Percentiles rank a stretch among this genome's conserved stretches.
phyloP scores from a whole-genome alignment of 1,140 invertebrate species.

The Atta cephalotes region DNA sequence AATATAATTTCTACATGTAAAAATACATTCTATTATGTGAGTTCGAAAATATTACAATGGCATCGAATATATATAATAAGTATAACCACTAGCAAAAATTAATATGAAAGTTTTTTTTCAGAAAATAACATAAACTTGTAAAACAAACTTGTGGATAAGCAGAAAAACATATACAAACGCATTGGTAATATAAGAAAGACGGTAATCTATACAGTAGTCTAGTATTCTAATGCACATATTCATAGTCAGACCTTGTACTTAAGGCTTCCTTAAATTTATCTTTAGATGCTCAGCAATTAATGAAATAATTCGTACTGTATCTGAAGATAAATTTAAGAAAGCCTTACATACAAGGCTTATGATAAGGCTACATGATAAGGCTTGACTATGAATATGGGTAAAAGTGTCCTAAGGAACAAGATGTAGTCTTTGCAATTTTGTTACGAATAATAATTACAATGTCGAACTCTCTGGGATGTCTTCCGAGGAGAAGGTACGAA shows the following conservation, averaged over 20 bases:
- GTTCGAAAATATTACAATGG: background rate
- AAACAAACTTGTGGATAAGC: background rate
- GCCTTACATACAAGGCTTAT: too few species aligned
- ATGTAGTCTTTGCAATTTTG: background rate
- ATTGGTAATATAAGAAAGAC: background rate
- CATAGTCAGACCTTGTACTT: too few species aligned
- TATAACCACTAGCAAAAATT: background rate
- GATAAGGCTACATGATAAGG: too few species aligned
- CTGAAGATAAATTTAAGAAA: too few species aligned
- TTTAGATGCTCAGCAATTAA: too few species aligned
- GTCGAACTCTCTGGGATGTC: background rate
- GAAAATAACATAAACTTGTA: background rate
- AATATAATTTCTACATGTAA: background rate
- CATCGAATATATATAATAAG: too few species aligned
- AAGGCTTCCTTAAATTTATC: too few species aligned
- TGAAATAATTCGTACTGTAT: too few species aligned
- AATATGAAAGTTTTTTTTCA: background rate
- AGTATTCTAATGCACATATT: background rate
- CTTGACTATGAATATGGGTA: too few species aligned
- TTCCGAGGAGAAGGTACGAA: background rate
- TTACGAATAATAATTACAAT: background rate
- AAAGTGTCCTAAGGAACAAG: background rate
- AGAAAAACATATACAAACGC: background rate
- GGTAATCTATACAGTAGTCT: background rate
- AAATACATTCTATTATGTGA: too few species aligned